Evolutionary conservation across 2,797 vertebrate genomes (phyloP).

Genomic region (Eremophila alpestris): DNA sequence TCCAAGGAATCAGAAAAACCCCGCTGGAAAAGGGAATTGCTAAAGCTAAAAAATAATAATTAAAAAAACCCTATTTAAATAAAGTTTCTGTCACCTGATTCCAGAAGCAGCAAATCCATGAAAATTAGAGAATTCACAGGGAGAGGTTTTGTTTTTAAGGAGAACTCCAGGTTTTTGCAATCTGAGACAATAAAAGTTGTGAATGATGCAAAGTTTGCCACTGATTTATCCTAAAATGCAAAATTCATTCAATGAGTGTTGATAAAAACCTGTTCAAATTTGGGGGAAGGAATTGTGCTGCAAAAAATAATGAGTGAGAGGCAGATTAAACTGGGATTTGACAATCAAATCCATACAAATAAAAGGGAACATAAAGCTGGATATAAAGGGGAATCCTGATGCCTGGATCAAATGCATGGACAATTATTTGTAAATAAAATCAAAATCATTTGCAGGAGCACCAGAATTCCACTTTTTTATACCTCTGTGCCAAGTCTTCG

Average conservation of each 20-base stretch:
- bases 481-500: accelerated
- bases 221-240: neutral
- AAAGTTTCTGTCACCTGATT: neutral
- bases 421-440: neutral
- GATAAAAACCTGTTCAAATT: neutral
- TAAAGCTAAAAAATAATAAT: accelerated
- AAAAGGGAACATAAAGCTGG: neutral
- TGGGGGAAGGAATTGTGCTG: neutral
- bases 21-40: accelerated
- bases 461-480: neutral
- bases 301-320: neutral
- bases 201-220: accelerated
- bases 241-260: neutral
- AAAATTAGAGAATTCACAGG: too few species aligned
- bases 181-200: accelerated
- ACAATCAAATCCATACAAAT: neutral
- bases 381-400: neutral
- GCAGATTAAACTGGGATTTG: neutral
- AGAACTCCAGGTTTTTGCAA: accelerated
- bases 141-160: neutral
- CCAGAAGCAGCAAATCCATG: too few species aligned
- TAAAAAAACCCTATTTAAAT: neutral
- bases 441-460: accelerated
- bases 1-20: neutral
- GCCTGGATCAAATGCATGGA: accelerated